Evolutionary conservation across 1,140 invertebrate species (phyloP), one percentile per base, ranked within the genome.

Genomic region (Formica selysi): DNA sequence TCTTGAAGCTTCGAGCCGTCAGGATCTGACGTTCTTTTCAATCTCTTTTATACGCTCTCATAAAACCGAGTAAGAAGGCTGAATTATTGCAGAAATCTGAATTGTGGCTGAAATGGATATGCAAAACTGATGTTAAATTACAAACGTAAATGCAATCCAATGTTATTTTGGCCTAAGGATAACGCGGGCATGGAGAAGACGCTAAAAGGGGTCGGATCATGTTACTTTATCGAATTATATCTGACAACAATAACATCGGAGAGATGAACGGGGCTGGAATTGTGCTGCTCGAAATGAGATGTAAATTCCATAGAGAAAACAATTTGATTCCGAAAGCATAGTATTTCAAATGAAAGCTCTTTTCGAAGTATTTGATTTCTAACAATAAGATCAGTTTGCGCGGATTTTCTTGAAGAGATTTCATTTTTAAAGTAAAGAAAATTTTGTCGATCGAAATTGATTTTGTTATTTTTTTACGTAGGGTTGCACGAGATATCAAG

Each of bases 141-240:
- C 36, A 57, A 26, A 71, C 32, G 64, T 80, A 81, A 81, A 73
- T 73, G 10, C 26, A 44, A 73, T 81, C 26, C 38, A 44, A 67
- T 38, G 44, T 57, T 81, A 73, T 81, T 81, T 81, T 73, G 51
- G 61, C 62, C 64, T 13, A 13, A 59, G 36, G 38, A 44, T 81
- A 81, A 81, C 44, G 51, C 36, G n/a, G 13, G 26, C 16, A n/a
- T 5, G 0, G 32, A 32, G 3, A 13, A 16, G 16, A 13, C 7
- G n/a, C 29, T 16, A 26, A 59, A 81, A 59, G 48, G 16, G 44
- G 26, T 1, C 19, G 54, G 68, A 44, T 81, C 51, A 13, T 41
- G 67, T 73, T 81, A 61, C 79, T 16, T 73, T 51, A 54, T 44
- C 79, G 38, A 73, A 59, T 81, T 81, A 81, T 44, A 81, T 44